Evolutionary conservation across 1,140 invertebrate genomes (phyloP).

Genomic region (Drosophila tropicalis): DNA sequence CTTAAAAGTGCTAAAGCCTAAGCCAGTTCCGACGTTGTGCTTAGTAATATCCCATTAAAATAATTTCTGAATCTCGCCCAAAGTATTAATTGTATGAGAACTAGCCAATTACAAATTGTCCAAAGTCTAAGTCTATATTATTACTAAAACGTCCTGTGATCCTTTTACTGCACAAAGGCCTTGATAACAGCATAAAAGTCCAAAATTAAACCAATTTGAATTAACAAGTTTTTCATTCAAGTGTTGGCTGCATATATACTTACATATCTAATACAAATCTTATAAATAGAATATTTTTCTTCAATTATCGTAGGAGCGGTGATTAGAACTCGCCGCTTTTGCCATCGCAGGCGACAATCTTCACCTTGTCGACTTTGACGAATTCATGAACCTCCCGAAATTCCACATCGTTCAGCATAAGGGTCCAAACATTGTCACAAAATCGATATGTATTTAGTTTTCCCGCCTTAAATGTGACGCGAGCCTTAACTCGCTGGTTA

Average conservation of each 20-base stretch:
- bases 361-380: slow-evolving; percentile 97
- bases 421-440: slow-evolving; percentile 99
- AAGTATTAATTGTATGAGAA: too few relatives aligned
- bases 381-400: slow-evolving; percentile 98
- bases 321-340: slow-evolving; percentile 89
- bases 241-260: slow-evolving; percentile 12
- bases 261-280: slow-evolving; percentile 55
- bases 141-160: too few relatives aligned
- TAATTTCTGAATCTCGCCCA: too few relatives aligned
- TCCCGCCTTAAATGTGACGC: slow-evolving; percentile 97
- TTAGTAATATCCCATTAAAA: too few relatives aligned
- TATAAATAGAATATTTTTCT: slow-evolving; percentile 45
- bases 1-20: too few relatives aligned
- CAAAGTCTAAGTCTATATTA: too few relatives aligned
- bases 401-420: slow-evolving; percentile 97
- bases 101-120: too few relatives aligned
- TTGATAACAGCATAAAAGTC: too few relatives aligned
- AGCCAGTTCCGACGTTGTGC: too few relatives aligned
- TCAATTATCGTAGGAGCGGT: slow-evolving; percentile 22
- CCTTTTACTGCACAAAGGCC: too few relatives aligned
- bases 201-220: slow-evolving; percentile 17
- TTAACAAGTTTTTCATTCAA: slow-evolving; percentile 49
- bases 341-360: slow-evolving; percentile 99
- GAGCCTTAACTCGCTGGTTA: slow-evolving; percentile 95
- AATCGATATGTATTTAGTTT: slow-evolving; percentile 99